Percentiles rank a stretch among this genome's conserved stretches.
These are phyloP conservation scores for Herpetotheres cachinnans DNA, from an alignment of 2,113 vertebrate species.

Conservation along the genomic window DNA sequence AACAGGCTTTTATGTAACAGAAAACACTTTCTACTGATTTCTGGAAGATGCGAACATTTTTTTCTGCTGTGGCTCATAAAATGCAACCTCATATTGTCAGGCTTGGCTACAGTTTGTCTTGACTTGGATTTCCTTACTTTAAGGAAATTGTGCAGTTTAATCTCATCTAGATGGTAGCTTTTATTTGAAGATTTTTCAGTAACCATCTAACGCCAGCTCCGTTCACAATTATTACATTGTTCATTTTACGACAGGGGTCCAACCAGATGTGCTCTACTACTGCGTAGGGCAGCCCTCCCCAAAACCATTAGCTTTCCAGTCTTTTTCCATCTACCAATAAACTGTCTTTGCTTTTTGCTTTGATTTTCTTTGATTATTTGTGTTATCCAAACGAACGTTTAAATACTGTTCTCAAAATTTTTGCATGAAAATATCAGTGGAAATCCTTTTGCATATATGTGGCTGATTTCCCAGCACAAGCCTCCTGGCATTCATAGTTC, in stretches of 20 bases:
- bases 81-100: background rate
- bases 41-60: background rate
- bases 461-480: conserved; percentile 3
- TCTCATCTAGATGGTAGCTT: background rate
- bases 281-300: background rate
- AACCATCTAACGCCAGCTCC: background rate
- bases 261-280: background rate
- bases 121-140: background rate
- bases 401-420: background rate
- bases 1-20: background rate
- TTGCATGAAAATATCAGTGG: background rate
- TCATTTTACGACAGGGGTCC: background rate
- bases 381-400: background rate
- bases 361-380: background rate
- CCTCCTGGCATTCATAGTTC: background rate
- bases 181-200: background rate
- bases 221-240: background rate
- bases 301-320: background rate
- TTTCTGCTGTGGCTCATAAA: background rate
- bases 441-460: background rate
- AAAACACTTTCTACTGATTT: background rate
- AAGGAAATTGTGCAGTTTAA: background rate
- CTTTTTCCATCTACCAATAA: background rate
- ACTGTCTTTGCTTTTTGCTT: background rate
- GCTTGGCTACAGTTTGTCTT: background rate